These are phyloP conservation scores for Rhineura floridana DNA, from an alignment of 2,113 vertebrate genomes.

Conservation along the genomic window DNA sequence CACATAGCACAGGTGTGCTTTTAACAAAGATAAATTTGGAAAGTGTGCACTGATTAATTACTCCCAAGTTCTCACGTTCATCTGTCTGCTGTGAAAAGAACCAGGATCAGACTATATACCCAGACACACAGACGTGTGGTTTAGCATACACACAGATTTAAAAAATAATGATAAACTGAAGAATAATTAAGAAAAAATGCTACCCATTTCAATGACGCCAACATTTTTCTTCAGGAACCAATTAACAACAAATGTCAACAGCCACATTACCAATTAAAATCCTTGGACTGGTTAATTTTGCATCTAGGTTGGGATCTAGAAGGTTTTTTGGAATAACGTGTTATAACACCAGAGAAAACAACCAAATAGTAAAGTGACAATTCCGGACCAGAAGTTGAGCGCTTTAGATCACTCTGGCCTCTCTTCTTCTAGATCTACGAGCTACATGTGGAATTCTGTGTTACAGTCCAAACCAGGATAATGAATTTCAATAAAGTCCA, in stretches of 20 bases:
- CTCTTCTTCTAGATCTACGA: neutral
- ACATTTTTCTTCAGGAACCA: neutral
- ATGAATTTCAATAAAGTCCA: neutral
- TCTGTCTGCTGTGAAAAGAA: constrained; percentile 25
- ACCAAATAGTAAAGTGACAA: neutral
- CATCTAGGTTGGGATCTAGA: neutral
- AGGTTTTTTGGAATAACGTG: neutral
- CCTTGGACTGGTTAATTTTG: neutral
- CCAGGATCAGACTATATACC: rapidly evolving
- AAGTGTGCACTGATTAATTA: constrained; percentile 69
- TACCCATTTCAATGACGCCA: neutral
- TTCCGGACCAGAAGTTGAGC: neutral
- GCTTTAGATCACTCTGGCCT: neutral
- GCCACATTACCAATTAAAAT: neutral
- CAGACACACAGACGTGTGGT: too few relatives aligned
- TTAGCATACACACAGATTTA: neutral
- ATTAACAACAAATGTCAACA: constrained; percentile 1
- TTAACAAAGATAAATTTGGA: constrained; percentile 56
- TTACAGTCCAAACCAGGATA: neutral
- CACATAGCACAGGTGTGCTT: constrained; percentile 54
- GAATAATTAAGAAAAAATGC: neutral
- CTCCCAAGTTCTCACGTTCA: constrained; percentile 38
- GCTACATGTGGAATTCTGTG: neutral
- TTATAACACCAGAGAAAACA: neutral
- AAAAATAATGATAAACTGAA: neutral